phyloP scores from a whole-genome alignment of 2,797 vertebrate species.

The Loriculus beryllinus region DNA sequence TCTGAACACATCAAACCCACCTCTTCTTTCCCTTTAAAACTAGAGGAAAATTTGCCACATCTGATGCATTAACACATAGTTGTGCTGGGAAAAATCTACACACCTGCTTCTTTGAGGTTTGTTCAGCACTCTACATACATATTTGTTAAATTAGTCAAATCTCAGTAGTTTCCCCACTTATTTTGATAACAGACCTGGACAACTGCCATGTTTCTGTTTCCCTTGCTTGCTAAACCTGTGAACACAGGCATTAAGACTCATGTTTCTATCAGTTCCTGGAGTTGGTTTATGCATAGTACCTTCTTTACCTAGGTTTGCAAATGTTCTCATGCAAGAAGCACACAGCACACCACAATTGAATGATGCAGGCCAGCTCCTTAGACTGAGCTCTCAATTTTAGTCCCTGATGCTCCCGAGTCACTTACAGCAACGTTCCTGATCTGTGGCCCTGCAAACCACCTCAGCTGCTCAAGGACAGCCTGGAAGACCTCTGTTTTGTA shows the following conservation, averaged over 20 bases:
- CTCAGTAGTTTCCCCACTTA: background rate
- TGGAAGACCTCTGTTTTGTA: conserved; percentile 84
- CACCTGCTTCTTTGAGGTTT: background rate
- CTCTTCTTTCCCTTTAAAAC: background rate
- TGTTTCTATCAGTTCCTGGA: background rate
- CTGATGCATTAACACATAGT: background rate
- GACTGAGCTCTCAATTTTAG: background rate
- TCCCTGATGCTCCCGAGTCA: background rate
- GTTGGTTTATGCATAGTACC: background rate
- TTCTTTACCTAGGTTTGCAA: background rate
- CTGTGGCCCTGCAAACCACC: conserved; percentile 93
- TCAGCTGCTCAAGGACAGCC: conserved; percentile 87
- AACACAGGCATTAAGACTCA: background rate
- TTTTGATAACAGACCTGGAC: background rate
- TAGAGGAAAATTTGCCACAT: background rate
- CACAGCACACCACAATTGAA: background rate
- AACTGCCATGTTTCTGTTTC: background rate
- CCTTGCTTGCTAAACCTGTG: background rate
- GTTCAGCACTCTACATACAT: background rate
- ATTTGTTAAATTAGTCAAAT: background rate
- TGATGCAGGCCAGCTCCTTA: background rate
- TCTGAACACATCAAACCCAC: background rate
- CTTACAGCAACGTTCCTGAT: conserved; percentile 94
- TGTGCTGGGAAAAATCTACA: background rate
- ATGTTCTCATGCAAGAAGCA: rapidly evolving